Base-by-base conservation (phyloP, 2,888 invertebrate species). In the Heteromyza rotundicornis region DNA sequence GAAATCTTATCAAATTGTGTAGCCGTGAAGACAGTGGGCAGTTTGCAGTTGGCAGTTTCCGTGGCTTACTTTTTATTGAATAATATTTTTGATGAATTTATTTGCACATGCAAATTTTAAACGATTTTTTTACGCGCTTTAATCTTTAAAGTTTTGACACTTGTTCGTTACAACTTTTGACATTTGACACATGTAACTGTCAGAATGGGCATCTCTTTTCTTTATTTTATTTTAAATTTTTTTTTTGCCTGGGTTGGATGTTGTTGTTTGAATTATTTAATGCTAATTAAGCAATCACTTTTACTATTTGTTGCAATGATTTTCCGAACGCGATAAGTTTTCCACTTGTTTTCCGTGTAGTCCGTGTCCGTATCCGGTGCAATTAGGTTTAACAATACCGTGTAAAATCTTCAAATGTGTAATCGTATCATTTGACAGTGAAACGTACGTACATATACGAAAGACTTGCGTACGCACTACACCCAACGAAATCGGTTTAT, bases 361-460 rank as follows among this genome's bases (percentile, higher is more conserved):
- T n/a, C n/a, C 54, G 61, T 63, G 65, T 65, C 60, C 65, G 60
- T 59, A 65, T 63, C 63, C 65, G 63, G 57, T 63, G 63, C 63
- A 61, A 63, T 59, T 63, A 56, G 61, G 53, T 19, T 50, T 17
- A 55, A 62, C 50, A 64, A 53, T 64, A 64, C 53, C 61, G 47
- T n/a, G 59, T 59, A 23, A 52, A 64, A 57, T 62, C 53, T 36
- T 5, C n/a, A 52, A 12, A 50, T n/a, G n/a, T n/a, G 50, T 50
- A 50, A 50, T 17, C 23, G 3, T 20, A 12, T 12, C 20, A 50
- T 12, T 23, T 5, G 50, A 50, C 2, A n/a, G 23, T 2, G 3
- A 52, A 20, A 47, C 19, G 47, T 14, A n/a, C 40, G 10, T n/a
- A 40, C 40, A n/a, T n/a, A 12, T 47, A 47, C 8, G 14, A 40